phyloP scores from a whole-genome alignment of 2,797 vertebrate genomes.

The Diglossa cyanea region DNA sequence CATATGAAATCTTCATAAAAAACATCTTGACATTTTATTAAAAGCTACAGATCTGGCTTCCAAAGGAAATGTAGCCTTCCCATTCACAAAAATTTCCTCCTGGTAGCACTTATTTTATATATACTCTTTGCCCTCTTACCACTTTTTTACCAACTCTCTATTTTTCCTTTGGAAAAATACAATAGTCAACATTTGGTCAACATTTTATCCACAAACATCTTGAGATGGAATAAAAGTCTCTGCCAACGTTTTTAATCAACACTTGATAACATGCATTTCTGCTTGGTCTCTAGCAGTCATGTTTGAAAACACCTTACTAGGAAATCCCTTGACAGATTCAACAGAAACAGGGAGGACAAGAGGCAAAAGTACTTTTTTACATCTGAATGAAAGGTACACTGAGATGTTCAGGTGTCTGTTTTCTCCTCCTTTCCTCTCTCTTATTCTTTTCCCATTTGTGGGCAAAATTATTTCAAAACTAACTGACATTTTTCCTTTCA shows the following conservation, averaged over 20 bases:
- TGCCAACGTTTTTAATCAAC: neutral
- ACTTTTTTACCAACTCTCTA: neutral
- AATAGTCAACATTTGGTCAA: neutral
- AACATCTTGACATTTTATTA: constrained; percentile 1
- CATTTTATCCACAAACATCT: neutral
- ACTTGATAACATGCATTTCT: neutral
- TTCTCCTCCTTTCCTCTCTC: neutral
- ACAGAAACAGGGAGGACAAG: neutral
- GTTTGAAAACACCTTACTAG: neutral
- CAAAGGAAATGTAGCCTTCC: neutral
- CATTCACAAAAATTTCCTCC: constrained; percentile 17
- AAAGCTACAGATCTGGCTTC: neutral
- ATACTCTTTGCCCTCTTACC: neutral
- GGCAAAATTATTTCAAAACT: neutral
- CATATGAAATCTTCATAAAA: constrained; percentile 51
- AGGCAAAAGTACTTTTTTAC: neutral
- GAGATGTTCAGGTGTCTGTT: neutral
- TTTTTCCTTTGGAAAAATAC: neutral
- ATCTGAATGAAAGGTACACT: neutral
- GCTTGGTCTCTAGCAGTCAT: neutral
- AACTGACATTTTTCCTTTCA: neutral
- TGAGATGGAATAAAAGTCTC: neutral
- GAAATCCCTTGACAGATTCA: neutral
- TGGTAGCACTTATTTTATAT: neutral
- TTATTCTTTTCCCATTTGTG: neutral